These are phyloP conservation scores for Norana najaformis DNA, from an alignment of 2,888 invertebrate species.

Conservation along the genomic window DNA sequence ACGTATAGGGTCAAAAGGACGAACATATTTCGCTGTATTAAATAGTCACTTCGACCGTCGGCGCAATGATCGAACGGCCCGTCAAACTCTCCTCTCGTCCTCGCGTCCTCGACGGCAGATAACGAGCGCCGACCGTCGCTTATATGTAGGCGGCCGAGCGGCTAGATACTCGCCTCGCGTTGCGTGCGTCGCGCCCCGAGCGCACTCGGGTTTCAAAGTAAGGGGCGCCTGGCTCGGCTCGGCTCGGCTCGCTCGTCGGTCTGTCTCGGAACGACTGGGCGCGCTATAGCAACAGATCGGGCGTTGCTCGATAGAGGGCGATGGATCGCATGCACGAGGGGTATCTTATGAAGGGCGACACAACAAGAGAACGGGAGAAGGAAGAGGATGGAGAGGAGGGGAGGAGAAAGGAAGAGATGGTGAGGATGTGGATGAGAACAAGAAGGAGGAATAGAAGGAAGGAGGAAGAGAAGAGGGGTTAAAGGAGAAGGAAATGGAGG, in stretches of 20 bases:
- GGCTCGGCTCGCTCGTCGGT: no score
- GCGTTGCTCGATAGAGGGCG: neutral
- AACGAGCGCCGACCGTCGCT: neutral
- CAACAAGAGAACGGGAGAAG: neutral
- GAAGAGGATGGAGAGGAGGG: neutral
- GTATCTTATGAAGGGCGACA: neutral
- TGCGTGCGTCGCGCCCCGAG: neutral
- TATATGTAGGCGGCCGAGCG: neutral
- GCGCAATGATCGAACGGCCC: neutral
- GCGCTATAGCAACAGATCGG: neutral
- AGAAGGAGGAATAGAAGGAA: neutral
- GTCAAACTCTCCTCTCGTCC: neutral
- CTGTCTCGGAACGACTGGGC: neutral
- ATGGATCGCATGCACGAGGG: neutral
- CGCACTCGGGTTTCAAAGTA: neutral
- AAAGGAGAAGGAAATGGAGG: neutral
- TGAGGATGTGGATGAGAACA: neutral
- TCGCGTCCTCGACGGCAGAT: neutral
- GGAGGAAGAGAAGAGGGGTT: neutral
- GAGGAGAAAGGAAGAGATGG: neutral
- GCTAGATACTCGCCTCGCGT: neutral
- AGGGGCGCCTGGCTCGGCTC: neutral
- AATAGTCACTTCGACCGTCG: neutral
- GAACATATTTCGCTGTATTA: neutral
- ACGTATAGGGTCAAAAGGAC: constrained; percentile 1